Evolutionary conservation across 2,888 invertebrate genomes (phyloP), one percentile per base, ranked within the genome.

Genomic region (Thereva unica): DNA sequence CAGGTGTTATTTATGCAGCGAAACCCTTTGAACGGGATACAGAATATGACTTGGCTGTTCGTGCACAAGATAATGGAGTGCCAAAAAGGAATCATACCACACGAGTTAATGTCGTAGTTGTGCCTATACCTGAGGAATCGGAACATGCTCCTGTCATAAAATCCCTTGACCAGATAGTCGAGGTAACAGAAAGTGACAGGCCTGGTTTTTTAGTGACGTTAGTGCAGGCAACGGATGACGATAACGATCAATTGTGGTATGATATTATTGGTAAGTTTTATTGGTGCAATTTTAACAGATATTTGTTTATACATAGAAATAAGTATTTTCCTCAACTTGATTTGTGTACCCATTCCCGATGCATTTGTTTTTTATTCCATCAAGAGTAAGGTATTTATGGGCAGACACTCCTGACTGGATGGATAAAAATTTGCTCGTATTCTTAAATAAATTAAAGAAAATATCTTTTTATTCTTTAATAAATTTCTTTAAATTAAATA

Each of bases 191-290:
- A 82, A 90, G 89, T 73, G 96, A 96, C 81, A 86, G 86, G 74
- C 89, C 94, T 44, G 95, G 95, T 35, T 92, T 91, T 81, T 84
- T 94, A 71, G 92, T 97, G 3, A 87, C 92, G 57, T 86, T 93
- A 68, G 85, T 97, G 75, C 90, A 92, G 76, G 96, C 95, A 5
- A 82, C 84, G 47, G 96, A 97, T 82, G 87, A 88, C 64, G 96
- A 97, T 77, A 88, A 88, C 52, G 93, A 96, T 78, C 84, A 88
- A 68, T 83, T 98, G 72, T 97, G 95, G 92, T 97, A 91, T 80
- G 90, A 92, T 76, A 96, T 98, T 71, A 86, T 89, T 68, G 90
- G 92, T 92, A 79, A 83, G 89, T 83, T 69, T 66, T 61, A 59
- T 47, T 38, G 23, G 38, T 55, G 34, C 2, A 55, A 44, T 44